phyloP scores from a whole-genome alignment of 92 coral and sea anemone species.

The Phymanthus crucifer region DNA sequence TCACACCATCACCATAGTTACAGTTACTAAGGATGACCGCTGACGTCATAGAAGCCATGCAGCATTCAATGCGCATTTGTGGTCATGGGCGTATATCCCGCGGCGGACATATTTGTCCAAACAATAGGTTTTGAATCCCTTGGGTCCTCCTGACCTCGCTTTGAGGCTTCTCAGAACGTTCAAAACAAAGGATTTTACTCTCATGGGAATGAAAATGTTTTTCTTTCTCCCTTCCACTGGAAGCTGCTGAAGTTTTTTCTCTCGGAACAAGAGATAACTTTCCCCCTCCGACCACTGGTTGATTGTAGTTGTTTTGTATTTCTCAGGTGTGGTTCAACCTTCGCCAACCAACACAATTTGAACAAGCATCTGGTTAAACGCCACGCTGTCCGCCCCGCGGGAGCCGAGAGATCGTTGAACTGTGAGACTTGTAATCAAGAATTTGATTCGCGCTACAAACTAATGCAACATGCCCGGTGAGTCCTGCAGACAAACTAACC shows the following conservation, averaged over 20 bases:
- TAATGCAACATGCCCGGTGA: conserved; percentile 65
- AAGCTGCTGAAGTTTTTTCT: background rate
- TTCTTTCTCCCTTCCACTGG: too few species aligned
- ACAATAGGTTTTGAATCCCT: too few species aligned
- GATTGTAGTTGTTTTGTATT: background rate
- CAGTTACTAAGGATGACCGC: background rate
- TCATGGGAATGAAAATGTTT: too few species aligned
- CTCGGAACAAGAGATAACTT: too few species aligned
- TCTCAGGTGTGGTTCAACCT: conserved; percentile 66
- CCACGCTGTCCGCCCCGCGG: conserved; percentile 35
- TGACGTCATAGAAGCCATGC: too few species aligned
- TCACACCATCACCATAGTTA: background rate
- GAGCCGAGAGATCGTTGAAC: conserved; percentile 20
- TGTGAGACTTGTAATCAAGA: conserved; percentile 67
- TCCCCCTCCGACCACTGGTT: background rate
- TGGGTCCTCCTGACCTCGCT: too few species aligned
- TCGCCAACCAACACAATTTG: conserved; percentile 60
- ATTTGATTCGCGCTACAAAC: conserved; percentile 58
- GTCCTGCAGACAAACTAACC: too few species aligned
- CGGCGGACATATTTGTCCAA: too few species aligned
- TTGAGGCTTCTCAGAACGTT: too few species aligned
- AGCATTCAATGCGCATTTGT: too few species aligned
- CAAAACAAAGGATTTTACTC: too few species aligned
- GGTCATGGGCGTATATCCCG: too few species aligned
- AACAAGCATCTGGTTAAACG: conserved; percentile 62